A percentile compares a stretch with the other conserved stretches of the same genome.
Conservation (phyloP, 2,888 invertebrate genomes). For the Arctia plantaginis region DNA sequence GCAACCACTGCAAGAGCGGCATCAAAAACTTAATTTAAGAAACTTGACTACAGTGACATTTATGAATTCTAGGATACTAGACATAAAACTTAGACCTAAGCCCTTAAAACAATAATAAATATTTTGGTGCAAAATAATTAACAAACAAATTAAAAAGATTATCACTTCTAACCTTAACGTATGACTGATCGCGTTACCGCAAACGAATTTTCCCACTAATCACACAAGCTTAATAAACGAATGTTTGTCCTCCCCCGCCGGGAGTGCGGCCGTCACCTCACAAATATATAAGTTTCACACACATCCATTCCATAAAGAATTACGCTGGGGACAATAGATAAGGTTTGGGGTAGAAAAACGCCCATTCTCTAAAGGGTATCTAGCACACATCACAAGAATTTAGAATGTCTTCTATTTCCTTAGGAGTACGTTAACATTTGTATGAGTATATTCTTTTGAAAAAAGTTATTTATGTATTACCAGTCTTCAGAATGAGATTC, state of each 20-base stretch:
- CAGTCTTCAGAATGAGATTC: conserved; percentile 35
- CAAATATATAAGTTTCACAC: conserved; percentile 64
- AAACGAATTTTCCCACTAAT: conserved; percentile 78
- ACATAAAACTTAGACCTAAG: conserved; percentile 82
- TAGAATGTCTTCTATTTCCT: conserved; percentile 54
- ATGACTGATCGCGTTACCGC: conserved; percentile 79
- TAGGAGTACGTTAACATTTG: conserved; percentile 20
- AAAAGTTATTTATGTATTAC: conserved; percentile 17
- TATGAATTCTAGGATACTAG: conserved; percentile 82
- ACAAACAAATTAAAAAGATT: conserved; percentile 65
- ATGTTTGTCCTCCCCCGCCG: conserved; percentile 60
- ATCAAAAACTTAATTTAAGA: conserved; percentile 81
- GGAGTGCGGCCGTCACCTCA: conserved; percentile 46
- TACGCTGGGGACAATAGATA: conserved; percentile 73
- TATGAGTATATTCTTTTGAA: conserved; percentile 20
- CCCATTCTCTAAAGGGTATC: conserved; percentile 71
- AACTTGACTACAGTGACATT: conserved; percentile 84
- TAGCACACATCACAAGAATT: conserved; percentile 77
- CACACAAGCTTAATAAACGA: conserved; percentile 81
- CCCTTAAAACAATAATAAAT: conserved; percentile 79
- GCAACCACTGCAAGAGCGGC: conserved; percentile 71
- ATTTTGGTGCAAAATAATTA: conserved; percentile 80
- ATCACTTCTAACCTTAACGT: conserved; percentile 70
- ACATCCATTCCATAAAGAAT: conserved; percentile 85
- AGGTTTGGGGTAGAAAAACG: conserved; percentile 69